These are phyloP conservation scores for Microhierax caerulescens DNA, from an alignment of 2,797 vertebrate genomes.

Conservation along the genomic window DNA sequence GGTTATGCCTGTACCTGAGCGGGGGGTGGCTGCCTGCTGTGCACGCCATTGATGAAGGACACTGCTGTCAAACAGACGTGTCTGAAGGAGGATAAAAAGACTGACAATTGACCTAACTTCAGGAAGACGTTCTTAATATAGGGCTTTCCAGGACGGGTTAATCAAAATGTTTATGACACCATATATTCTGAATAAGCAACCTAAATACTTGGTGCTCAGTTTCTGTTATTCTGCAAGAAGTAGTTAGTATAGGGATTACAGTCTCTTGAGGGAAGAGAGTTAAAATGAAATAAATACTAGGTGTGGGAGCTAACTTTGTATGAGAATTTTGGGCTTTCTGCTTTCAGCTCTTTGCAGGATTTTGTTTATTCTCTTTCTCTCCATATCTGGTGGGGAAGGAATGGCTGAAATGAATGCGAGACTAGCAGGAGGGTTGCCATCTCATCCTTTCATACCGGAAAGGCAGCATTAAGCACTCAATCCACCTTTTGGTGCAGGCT, in stretches of 20 bases:
- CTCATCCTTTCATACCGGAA: neutral
- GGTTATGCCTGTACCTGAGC: neutral
- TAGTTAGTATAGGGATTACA: neutral
- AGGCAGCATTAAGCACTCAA: neutral
- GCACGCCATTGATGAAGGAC: rapidly evolving
- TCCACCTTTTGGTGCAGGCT: neutral
- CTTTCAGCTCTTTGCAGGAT: neutral
- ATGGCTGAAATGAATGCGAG: neutral
- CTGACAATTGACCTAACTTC: neutral
- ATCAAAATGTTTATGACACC: neutral
- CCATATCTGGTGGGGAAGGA: neutral
- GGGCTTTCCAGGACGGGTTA: neutral
- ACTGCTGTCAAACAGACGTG: neutral
- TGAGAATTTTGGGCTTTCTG: neutral
- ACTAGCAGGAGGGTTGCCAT: neutral
- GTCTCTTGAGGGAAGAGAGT: rapidly evolving
- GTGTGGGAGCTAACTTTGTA: neutral
- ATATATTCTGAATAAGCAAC: neutral
- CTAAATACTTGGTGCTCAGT: neutral
- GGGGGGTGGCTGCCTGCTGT: neutral
- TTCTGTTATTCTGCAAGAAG: neutral
- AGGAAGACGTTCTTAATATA: neutral
- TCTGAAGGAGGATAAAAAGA: neutral
- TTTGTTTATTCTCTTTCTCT: neutral
- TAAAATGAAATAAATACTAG: neutral